Percentiles rank a stretch among this genome's conserved stretches.
Conservation (phyloP, 2,797 vertebrate genomes). For the Chloroceryle amazona region DNA sequence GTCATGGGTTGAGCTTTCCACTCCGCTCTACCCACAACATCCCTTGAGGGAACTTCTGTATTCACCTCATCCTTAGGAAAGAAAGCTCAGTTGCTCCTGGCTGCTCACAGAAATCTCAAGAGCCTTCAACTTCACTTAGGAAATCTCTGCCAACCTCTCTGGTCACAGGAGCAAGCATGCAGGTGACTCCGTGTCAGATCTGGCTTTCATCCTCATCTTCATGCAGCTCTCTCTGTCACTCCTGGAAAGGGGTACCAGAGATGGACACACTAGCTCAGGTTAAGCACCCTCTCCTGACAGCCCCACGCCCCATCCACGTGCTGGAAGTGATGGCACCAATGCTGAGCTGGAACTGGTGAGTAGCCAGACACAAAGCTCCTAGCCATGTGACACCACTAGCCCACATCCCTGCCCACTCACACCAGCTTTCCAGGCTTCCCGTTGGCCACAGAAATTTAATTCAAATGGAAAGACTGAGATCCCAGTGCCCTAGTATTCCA, state of each 20-base stretch:
- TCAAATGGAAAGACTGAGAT: not conserved
- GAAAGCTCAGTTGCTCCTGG: not conserved
- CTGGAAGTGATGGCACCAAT: not conserved
- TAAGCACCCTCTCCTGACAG: accelerated
- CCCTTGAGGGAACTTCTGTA: not conserved
- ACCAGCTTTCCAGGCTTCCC: not conserved
- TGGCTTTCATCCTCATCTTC: not conserved
- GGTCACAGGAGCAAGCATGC: accelerated
- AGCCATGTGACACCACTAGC: not conserved
- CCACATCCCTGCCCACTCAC: not conserved
- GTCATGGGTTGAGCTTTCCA: not conserved
- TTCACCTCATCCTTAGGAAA: not conserved
- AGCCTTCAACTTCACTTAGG: not conserved
- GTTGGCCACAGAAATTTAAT: not conserved
- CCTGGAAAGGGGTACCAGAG: not conserved
- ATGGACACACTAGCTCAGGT: not conserved
- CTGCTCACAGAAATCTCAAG: not conserved
- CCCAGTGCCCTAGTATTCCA: not conserved
- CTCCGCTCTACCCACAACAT: not conserved
- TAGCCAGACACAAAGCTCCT: not conserved
- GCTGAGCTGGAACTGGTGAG: not conserved
- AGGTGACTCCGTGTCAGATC: not conserved
- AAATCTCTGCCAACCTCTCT: not conserved
- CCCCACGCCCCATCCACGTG: not conserved
- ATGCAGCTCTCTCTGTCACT: not conserved